Evolutionary conservation across 2,113 vertebrate genomes (phyloP).

Genomic region (Rhodinocichla rosea): DNA sequence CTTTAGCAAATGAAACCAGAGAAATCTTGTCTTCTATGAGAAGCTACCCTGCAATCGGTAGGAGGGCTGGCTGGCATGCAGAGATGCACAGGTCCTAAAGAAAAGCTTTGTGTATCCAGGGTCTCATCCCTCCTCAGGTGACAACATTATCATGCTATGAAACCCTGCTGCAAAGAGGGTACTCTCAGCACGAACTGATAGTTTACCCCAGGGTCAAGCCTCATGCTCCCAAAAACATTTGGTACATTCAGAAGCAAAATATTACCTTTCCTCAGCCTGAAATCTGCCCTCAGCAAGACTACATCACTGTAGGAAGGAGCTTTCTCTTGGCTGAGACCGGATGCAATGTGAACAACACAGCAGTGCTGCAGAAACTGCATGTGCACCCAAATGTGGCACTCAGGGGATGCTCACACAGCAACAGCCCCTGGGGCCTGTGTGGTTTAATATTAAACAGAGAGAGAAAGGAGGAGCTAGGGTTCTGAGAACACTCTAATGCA

Average conservation of each 20-base stretch:
- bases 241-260: neutral
- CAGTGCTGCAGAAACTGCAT: neutral
- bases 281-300: neutral
- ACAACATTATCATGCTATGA: accelerated
- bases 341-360: neutral
- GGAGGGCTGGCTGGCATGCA: neutral
- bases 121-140: neutral
- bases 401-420: accelerated
- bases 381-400: neutral
- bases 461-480: neutral
- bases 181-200: neutral
- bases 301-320: neutral
- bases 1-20: neutral
- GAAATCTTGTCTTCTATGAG: neutral
- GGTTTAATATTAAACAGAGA: neutral
- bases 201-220: neutral
- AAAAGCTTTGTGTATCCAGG: neutral
- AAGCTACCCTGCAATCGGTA: neutral
- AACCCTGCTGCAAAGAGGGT: accelerated
- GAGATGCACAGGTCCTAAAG: neutral
- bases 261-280: neutral
- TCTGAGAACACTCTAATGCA: neutral
- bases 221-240: neutral
- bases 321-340: neutral
- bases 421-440: neutral